Conservation (phyloP, 1,140 invertebrate genomes). For the Whitmania pigra region DNA sequence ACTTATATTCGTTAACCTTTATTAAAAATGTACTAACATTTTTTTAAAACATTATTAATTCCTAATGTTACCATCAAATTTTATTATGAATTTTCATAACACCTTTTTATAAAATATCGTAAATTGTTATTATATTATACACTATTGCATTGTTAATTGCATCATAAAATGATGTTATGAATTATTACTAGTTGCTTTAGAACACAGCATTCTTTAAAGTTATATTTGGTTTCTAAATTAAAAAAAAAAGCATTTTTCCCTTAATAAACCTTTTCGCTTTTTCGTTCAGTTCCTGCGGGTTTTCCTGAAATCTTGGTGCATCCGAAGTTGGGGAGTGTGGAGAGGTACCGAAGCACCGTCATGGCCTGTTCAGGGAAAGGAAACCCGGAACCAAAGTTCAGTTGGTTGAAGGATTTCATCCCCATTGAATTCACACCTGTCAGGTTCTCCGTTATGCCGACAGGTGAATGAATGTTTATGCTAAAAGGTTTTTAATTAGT, state of each 20-base stretch:
- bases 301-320: not conserved
- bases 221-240: not conserved
- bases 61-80: too few relatives aligned
- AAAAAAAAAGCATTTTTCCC: not conserved
- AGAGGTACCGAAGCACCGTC: not conserved
- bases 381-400: not conserved
- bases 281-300: constrained; percentile 18
- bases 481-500: not conserved
- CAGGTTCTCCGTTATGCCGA: not conserved
- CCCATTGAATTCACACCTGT: not conserved
- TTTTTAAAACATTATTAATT: too few relatives aligned
- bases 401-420: constrained; percentile 13
- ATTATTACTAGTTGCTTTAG: too few relatives aligned
- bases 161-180: too few relatives aligned
- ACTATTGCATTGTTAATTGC: too few relatives aligned
- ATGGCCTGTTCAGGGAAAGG: not conserved
- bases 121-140: too few relatives aligned
- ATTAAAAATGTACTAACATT: too few relatives aligned
- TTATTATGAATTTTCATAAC: too few relatives aligned
- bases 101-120: too few relatives aligned
- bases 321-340: not conserved
- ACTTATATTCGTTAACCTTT: too few relatives aligned
- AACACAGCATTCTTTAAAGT: too few relatives aligned
- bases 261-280: too few relatives aligned
- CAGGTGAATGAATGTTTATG: not conserved